Evolutionary conservation across 2,797 vertebrate species (phyloP), one percentile per base, ranked within the genome.

Genomic region (Molossus alvarezi): DNA sequence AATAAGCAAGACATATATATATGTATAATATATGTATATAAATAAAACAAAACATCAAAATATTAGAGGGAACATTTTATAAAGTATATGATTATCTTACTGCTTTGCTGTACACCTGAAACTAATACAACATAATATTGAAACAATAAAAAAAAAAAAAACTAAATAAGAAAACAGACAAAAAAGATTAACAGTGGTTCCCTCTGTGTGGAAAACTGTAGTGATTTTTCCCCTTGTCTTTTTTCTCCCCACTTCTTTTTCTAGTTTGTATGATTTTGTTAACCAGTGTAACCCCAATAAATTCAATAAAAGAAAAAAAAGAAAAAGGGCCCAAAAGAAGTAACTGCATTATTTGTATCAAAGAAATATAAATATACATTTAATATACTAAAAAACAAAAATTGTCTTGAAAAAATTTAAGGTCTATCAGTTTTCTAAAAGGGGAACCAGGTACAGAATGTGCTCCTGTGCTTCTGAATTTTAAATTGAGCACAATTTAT

Each of bases 21-120:
- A 71, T 90, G 12, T 37, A 75, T 92, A 96, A 69, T 29, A 64
- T 33, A 21, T 69, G 6, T 27, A 73, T 79, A 20, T 65, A 93
- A 82, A 33, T 58, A 77, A 65, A 25, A 33, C 9, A 87, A 33
- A 90, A 27, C 1, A 58, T 65, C 20, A 48, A 27, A 75, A 25
- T 48, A 27, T 29, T 27, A 13, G 25, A 33, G 33, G 33, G 33
- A 33, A 33, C 33, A 33, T 33, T 33, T 33, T 33, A 33, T 33
- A 33, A 33, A 4, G 8, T 33, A 33, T 73, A 51, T 75, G 72
- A 45, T 51, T 51, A 14, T 75, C 25, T 29, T 51, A 51, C 8
- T 14, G 51, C 72, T 75, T 14, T 17, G 13, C 29, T 33, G 25
- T 17, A 27, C 25, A 75, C 45, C 45, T 48, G 45, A 51, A 75